Percentiles rank a stretch among this genome's conserved stretches.
These are phyloP conservation scores for Scaptomyza pallida DNA, from an alignment of 1,140 invertebrate genomes.

Conservation along the genomic window DNA sequence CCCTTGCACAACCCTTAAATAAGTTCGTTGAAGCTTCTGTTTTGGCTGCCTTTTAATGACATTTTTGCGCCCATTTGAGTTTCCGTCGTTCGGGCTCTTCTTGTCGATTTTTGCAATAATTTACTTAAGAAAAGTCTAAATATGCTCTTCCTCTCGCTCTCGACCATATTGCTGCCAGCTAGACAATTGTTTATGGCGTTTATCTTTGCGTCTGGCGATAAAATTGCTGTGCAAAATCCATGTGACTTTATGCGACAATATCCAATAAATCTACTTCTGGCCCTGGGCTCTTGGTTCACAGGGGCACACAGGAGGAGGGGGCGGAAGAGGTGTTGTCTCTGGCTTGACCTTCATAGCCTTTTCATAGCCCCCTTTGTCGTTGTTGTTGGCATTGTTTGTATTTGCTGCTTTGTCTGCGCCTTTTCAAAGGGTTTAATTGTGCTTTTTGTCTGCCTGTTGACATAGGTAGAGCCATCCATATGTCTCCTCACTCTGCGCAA, in stretches of 20 bases:
- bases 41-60: constrained; percentile 68
- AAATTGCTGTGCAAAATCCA: constrained; percentile 73
- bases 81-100: constrained; percentile 58
- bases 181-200: constrained; percentile 74
- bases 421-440: constrained; percentile 78
- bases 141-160: constrained; percentile 25
- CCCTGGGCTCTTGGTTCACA: constrained; percentile 17
- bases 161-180: constrained; percentile 25
- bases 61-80: constrained; percentile 78
- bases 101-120: constrained; percentile 76
- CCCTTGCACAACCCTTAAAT: constrained; percentile 30
- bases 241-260: constrained; percentile 69
- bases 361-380: constrained; percentile 27
- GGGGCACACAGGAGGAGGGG: background rate
- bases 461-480: constrained; percentile 56
- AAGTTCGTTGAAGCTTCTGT: constrained; percentile 10
- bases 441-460: constrained; percentile 72
- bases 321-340: constrained; percentile 4
- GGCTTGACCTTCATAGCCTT: constrained; percentile 56
- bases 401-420: constrained; percentile 62
- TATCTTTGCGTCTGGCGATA: constrained; percentile 72
- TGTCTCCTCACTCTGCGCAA: constrained; percentile 12
- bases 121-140: constrained; percentile 78
- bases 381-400: constrained; percentile 54
- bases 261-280: constrained; percentile 69